These are phyloP conservation scores for Drosophila algonquin DNA, from an alignment of 2,888 invertebrate species.

Conservation along the genomic window DNA sequence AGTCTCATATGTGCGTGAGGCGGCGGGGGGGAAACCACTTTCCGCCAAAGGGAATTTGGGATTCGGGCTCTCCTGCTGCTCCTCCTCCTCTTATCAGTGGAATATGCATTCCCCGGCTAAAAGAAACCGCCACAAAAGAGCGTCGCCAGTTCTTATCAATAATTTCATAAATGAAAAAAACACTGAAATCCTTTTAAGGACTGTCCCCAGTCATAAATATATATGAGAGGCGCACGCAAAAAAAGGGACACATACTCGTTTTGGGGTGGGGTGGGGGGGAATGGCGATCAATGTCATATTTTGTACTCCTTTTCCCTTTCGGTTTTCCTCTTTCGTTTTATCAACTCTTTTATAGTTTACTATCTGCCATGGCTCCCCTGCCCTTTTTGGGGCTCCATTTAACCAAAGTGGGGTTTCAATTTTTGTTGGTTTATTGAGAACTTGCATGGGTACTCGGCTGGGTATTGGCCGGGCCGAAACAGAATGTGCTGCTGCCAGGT, in stretches of 20 bases:
- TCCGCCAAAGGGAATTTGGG: conserved; percentile 48
- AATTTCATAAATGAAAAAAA: conserved; percentile 76
- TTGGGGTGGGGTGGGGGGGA: conserved; percentile 19
- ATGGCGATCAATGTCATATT: conserved; percentile 73
- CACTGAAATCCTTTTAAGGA: conserved; percentile 78
- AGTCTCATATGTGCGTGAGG: conserved; percentile 23
- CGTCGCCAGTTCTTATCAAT: conserved; percentile 65
- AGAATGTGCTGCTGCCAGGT: neutral
- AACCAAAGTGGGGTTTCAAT: conserved; percentile 27
- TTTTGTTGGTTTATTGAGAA: conserved; percentile 63
- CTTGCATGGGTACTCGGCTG: conserved; percentile 51
- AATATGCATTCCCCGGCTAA: conserved; percentile 57
- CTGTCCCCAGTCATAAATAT: conserved; percentile 63
- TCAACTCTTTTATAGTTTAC: conserved; percentile 76
- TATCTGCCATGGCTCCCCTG: conserved; percentile 34
- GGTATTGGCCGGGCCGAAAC: conserved; percentile 14
- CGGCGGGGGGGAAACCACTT: conserved; percentile 37
- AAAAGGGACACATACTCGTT: conserved; percentile 31
- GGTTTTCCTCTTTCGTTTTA: conserved; percentile 27
- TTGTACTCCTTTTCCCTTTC: conserved; percentile 26
- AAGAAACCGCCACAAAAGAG: conserved; percentile 38
- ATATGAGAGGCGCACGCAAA: conserved; percentile 39
- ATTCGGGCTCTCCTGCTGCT: conserved; percentile 19
- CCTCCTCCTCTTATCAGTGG: conserved; percentile 38
- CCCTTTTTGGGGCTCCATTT: conserved; percentile 31